Evolutionary conservation across 2,113 vertebrate species (phyloP).

Genomic region (Alaudala cheleensis): DNA sequence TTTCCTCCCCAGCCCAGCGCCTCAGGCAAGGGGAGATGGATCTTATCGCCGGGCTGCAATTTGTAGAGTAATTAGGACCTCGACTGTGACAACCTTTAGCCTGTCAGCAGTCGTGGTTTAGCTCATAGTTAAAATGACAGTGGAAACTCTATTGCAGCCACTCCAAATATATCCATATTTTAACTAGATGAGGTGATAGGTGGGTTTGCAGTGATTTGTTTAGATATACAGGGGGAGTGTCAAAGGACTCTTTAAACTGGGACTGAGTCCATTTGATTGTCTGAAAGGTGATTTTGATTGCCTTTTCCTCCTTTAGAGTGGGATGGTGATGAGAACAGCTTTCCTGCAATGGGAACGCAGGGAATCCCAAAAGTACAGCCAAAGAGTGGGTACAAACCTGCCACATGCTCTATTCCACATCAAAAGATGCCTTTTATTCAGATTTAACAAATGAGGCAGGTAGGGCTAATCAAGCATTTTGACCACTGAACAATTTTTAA

Average conservation of each 20-base stretch:
- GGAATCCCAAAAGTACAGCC: neutral
- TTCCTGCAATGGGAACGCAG: neutral
- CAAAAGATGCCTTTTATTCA: slow-evolving; percentile 26
- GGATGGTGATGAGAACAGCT: neutral
- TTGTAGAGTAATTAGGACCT: slow-evolving; percentile 41
- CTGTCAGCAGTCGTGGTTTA: slow-evolving; percentile 17
- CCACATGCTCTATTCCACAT: neutral
- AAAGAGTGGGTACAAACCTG: neutral
- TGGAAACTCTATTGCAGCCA: neutral
- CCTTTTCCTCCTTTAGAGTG: neutral
- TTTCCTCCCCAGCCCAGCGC: neutral
- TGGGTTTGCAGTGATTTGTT: slow-evolving; percentile 4
- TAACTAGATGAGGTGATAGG: slow-evolving; percentile 13
- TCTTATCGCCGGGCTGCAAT: neutral
- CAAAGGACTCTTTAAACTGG: neutral
- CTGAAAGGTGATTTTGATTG: slow-evolving; percentile 12
- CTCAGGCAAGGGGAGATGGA: neutral
- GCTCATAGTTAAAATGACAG: slow-evolving; percentile 18
- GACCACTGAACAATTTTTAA: slow-evolving; percentile 7
- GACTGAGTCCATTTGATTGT: neutral
- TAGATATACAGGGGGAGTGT: neutral
- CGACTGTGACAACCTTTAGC: slow-evolving; percentile 32
- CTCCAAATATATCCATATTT: slow-evolving; percentile 30
- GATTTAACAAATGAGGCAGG: neutral
- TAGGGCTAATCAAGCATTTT: slow-evolving; percentile 16